Percentiles rank a stretch among this genome's conserved stretches.
Evolutionary conservation across 2,797 vertebrate genomes (phyloP).

Genomic region (Acanthis flammea): DNA sequence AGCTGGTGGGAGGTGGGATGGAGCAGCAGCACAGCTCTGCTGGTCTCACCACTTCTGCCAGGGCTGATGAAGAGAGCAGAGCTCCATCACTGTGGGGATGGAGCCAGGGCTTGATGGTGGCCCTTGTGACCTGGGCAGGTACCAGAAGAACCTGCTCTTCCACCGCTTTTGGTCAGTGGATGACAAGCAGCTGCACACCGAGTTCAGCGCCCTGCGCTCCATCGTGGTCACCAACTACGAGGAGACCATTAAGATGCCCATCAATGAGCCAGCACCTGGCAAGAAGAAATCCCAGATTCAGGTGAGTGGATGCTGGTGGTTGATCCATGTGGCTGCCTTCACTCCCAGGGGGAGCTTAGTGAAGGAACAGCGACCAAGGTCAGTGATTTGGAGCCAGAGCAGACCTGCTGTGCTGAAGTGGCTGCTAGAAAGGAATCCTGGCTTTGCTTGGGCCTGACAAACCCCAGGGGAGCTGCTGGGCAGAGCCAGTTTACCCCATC

Average conservation of each 20-base stretch:
- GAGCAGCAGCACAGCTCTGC: background rate
- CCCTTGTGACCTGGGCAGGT: constrained; percentile 77
- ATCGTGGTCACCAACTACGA: constrained; percentile 94
- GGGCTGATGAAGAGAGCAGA: background rate
- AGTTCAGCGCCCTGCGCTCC: constrained; percentile 92
- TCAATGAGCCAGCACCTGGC: constrained; percentile 90
- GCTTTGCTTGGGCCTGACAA: background rate
- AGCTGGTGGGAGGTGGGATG: background rate
- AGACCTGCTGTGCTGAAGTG: background rate
- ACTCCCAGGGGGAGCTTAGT: fast-evolving
- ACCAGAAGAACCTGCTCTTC: constrained; percentile 90
- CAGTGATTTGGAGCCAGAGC: background rate
- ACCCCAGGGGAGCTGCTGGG: fast-evolving
- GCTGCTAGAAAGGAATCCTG: background rate
- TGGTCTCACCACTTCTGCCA: background rate
- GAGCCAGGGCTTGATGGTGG: background rate
- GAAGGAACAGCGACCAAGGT: background rate
- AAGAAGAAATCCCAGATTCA: constrained; percentile 97
- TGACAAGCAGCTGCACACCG: constrained; percentile 93
- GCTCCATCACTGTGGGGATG: fast-evolving
- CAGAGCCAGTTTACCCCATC: fast-evolving
- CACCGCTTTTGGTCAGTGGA: constrained; percentile 99
- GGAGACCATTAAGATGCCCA: constrained; percentile 97
- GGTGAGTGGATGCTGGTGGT: constrained; percentile 18
- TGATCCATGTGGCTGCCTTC: background rate